Base-by-base conservation (phyloP, 1,140 invertebrate genomes). In the Physella acuta region DNA sequence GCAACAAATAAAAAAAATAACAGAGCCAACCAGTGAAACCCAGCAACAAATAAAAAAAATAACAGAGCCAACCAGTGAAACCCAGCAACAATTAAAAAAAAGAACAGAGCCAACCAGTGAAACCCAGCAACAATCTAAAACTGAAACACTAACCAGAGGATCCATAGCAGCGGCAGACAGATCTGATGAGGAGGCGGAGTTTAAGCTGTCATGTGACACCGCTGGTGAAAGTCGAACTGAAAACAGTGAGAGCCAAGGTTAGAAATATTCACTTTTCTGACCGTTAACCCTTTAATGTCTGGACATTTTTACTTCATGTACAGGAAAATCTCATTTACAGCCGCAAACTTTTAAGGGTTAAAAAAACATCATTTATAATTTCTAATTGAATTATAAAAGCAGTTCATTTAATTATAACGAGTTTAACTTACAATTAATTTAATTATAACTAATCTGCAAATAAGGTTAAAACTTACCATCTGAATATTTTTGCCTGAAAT, bases 401-500 rank as follows among this genome's bases (percentile, higher is more conserved):
- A n/a, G n/a, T n/a, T n/a, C n/a, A n/a, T n/a, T n/a, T n/a, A n/a
- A n/a, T n/a, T n/a, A n/a, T n/a, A n/a, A n/a, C n/a, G n/a, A n/a
- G n/a, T n/a, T n/a, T n/a, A n/a, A n/a, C n/a, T n/a, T n/a, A n/a
- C n/a, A n/a, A n/a, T n/a, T n/a, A n/a, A n/a, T n/a, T n/a, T n/a
- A n/a, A n/a, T n/a, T n/a, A n/a, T n/a, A n/a, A n/a, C n/a, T n/a
- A n/a, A n/a, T n/a, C n/a, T n/a, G n/a, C n/a, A n/a, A n/a, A n/a
- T n/a, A n/a, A n/a, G n/a, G n/a, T n/a, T 20, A 44, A 30, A 26
- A 44, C 75, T 71, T 64, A 85, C 82, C 78, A 73, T 81, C 82
- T 61, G 74, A 77, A 81, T 95, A 97, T 85, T 96, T 96, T 33
- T 92, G 93, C 73, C 95, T 87, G 90, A 96, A 94, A 78, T 97